These are phyloP conservation scores for Odontocolon sp. DNA, from an alignment of 2,888 invertebrate species.

Conservation along the genomic window DNA sequence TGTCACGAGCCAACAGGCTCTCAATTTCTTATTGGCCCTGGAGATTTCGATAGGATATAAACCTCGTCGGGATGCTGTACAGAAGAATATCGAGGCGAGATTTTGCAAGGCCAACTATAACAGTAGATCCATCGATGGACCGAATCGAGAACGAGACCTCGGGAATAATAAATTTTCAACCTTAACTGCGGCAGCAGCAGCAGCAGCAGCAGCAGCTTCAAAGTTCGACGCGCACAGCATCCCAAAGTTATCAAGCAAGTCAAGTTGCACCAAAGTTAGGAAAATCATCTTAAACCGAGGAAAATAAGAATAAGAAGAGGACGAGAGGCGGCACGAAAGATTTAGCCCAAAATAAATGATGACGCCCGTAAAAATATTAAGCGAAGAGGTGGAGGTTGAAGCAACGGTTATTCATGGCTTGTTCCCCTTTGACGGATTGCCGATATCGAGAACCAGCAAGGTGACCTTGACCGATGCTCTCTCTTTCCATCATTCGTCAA, in stretches of 20 bases:
- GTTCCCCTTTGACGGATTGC: conserved; percentile 39
- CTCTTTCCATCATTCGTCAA: background rate
- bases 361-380: conserved; percentile 40
- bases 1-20: conserved; percentile 21
- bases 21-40: conserved; percentile 51
- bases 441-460: conserved; percentile 38
- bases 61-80: background rate
- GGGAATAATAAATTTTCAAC: conserved; percentile 46
- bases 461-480: conserved; percentile 42
- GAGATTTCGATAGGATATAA: conserved; percentile 21
- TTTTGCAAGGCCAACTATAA: conserved; percentile 33
- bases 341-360: conserved; percentile 42
- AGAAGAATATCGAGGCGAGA: conserved; percentile 26
- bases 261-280: conserved; percentile 26
- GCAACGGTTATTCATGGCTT: conserved; percentile 42
- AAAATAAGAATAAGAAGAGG: background rate
- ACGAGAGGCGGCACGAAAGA: background rate
- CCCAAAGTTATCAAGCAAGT: too few species aligned
- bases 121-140: conserved; percentile 43
- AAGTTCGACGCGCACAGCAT: conserved; percentile 12
- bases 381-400: background rate
- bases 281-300: conserved; percentile 22
- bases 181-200: too few species aligned
- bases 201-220: background rate
- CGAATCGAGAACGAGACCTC: conserved; percentile 43